Evolutionary conservation across 2,888 invertebrate species (phyloP).

Genomic region (Mongoloraphidia duomilia): DNA sequence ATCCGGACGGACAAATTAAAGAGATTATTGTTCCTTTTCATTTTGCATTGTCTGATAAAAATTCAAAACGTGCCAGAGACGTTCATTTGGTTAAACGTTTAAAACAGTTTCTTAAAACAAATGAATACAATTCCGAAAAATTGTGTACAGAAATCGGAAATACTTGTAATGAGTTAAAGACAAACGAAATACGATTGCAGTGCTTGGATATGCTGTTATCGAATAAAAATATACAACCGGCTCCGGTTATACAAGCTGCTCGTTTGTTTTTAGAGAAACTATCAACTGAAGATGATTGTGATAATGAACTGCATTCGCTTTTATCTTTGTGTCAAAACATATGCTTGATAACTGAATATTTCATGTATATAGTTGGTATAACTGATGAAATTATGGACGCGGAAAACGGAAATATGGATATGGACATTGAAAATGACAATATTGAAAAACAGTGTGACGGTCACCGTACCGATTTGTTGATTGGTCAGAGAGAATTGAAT

Average conservation of each 20-base stretch:
- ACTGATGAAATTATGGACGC: conserved; percentile 14
- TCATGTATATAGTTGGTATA: conserved; percentile 16
- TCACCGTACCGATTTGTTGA: conserved; percentile 17
- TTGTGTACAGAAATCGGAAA: conserved; percentile 37
- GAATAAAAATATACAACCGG: conserved; percentile 47
- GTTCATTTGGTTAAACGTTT: conserved; percentile 70
- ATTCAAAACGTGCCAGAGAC: conserved; percentile 75
- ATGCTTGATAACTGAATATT: conserved; percentile 22
- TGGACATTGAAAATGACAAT: conserved; percentile 10
- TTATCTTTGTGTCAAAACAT: conserved; percentile 23
- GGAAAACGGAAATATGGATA: conserved; percentile 19
- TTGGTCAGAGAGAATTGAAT: conserved; percentile 41
- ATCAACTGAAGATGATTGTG: conserved; percentile 20
- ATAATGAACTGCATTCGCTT: conserved; percentile 18
- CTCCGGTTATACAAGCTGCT: conserved; percentile 40
- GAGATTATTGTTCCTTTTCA: conserved; percentile 82
- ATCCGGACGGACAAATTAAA: conserved; percentile 69
- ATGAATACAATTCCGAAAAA: conserved; percentile 34
- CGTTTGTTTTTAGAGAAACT: conserved; percentile 28
- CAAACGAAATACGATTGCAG: conserved; percentile 54
- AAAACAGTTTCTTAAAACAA: conserved; percentile 47
- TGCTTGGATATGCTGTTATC: conserved; percentile 53
- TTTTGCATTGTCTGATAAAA: conserved; percentile 74
- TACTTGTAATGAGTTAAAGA: conserved; percentile 49
- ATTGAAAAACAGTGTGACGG: conserved; percentile 10